Conservation (phyloP, 2,797 vertebrate species). For the Astyanax mexicanus region DNA sequence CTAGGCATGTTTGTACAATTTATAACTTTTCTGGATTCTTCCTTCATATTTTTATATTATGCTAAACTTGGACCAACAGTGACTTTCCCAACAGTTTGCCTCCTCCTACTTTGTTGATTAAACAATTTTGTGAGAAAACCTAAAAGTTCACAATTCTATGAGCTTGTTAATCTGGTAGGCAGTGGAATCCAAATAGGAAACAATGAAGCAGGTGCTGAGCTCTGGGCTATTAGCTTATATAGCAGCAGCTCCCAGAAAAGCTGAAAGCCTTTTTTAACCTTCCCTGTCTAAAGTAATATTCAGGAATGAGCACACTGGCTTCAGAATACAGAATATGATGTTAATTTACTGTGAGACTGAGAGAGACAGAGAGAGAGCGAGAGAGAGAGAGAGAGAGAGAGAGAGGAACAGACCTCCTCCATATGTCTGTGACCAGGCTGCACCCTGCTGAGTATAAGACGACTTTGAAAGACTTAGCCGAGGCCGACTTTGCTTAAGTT, state of each 20-base stretch:
- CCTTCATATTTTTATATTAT: too few species aligned
- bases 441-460: neutral
- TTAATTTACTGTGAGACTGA: neutral
- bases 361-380: neutral
- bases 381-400: neutral
- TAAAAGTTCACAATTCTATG: too few species aligned
- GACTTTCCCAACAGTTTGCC: too few species aligned
- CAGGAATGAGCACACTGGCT: neutral
- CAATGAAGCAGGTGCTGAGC: conserved; percentile 2
- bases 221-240: conserved; percentile 2
- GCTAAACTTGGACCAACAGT: too few species aligned
- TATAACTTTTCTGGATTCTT: too few species aligned
- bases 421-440: neutral
- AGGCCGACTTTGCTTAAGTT: neutral
- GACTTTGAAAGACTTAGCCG: neutral
- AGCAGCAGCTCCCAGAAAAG: neutral
- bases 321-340: neutral
- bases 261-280: neutral
- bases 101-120: too few species aligned
- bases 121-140: too few species aligned
- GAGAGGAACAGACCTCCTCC: neutral
- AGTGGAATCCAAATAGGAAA: neutral
- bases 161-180: too few species aligned
- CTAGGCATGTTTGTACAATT: too few species aligned
- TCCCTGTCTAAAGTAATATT: neutral